Conservation (phyloP, 2,113 vertebrate genomes). For the Ia io region DNA sequence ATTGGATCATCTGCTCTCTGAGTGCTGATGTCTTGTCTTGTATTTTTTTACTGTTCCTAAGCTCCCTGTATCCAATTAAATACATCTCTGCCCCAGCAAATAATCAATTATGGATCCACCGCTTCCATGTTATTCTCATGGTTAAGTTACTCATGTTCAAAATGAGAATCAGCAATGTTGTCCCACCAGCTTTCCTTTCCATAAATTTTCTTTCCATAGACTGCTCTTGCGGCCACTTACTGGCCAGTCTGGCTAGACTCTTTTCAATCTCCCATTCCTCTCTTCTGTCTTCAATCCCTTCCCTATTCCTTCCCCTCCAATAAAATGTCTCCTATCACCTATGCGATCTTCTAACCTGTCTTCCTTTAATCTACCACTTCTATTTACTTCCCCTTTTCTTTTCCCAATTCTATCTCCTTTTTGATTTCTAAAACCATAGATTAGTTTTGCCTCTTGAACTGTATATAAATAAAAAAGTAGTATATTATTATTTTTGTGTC, state of each 20-base stretch:
- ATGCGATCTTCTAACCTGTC: neutral
- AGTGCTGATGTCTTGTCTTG: neutral
- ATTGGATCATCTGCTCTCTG: neutral
- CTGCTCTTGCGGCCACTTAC: neutral
- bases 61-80: neutral
- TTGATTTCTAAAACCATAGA: neutral
- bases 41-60: neutral
- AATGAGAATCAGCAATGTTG: neutral
- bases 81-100: neutral
- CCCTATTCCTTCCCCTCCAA: rapidly evolving
- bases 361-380: neutral
- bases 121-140: neutral
- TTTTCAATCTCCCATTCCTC: neutral
- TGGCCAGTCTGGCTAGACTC: neutral
- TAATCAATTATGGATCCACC: neutral
- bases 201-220: neutral
- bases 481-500: neutral
- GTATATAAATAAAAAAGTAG: neutral
- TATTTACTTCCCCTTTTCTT: neutral
- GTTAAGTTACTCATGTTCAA: neutral
- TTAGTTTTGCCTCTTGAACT: neutral
- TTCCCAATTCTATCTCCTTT: neutral
- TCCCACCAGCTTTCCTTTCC: neutral
- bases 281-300: neutral
- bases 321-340: neutral